Percentiles rank a stretch among this genome's conserved stretches.
These are phyloP conservation scores for Elgaria multicarinata DNA, from an alignment of 2,113 vertebrate genomes.

Conservation along the genomic window DNA sequence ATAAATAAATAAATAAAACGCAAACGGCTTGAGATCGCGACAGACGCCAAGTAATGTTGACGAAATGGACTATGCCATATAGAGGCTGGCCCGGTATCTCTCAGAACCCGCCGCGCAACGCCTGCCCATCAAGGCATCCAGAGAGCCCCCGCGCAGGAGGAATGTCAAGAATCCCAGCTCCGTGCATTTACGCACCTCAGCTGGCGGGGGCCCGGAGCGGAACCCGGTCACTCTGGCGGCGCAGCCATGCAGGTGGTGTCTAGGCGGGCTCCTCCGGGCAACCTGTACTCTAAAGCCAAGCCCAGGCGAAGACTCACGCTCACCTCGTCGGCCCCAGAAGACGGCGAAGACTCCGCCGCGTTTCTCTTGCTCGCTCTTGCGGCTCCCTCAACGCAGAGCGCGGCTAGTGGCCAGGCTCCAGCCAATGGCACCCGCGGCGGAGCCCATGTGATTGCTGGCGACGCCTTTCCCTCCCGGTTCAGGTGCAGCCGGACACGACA, in stretches of 20 bases:
- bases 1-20: too few species aligned
- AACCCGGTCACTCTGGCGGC: background rate
- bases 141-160: background rate
- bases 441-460: constrained; percentile 39
- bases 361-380: background rate
- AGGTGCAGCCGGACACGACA: background rate
- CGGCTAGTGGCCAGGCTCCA: constrained; percentile 6
- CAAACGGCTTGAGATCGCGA: background rate
- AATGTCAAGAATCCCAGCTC: background rate
- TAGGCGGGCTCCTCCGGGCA: too few species aligned
- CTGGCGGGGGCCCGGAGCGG: background rate
- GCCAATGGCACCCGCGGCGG: constrained; percentile 47
- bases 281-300: too few species aligned
- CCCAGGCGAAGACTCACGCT: background rate
- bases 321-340: background rate
- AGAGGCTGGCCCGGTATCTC: background rate
- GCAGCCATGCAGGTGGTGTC: background rate
- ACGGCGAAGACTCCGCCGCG: background rate
- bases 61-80: background rate
- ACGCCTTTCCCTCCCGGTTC: background rate
- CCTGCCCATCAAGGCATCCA: background rate
- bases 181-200: constrained; percentile 1
- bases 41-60: background rate
- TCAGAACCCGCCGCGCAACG: background rate
- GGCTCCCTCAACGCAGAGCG: constrained; percentile 6